These are phyloP conservation scores for Aselliscus stoliczkanus DNA, from an alignment of 2,797 vertebrate genomes.

Conservation along the genomic window DNA sequence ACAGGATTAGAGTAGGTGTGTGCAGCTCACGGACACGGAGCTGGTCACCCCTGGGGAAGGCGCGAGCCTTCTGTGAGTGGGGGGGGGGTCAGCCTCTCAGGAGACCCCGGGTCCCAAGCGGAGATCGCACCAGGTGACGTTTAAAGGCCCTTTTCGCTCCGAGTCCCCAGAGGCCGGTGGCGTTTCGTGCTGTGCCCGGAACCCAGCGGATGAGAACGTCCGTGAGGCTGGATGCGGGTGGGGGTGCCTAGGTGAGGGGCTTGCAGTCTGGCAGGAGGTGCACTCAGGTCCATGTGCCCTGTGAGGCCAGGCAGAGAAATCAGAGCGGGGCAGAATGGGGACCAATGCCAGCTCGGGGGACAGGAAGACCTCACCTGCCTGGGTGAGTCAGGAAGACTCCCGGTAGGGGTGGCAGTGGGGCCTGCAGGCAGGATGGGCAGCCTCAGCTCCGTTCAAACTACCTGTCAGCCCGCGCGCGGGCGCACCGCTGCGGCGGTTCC, in stretches of 20 bases:
- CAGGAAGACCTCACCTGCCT: rapidly evolving
- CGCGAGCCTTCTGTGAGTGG: not conserved
- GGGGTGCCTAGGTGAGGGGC: not conserved
- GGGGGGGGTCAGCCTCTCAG: not conserved
- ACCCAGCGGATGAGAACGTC: not conserved
- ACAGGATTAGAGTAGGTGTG: rapidly evolving
- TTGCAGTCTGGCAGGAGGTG: rapidly evolving
- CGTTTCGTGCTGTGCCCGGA: not conserved
- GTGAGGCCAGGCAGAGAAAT: not conserved
- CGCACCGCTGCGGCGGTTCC: not conserved
- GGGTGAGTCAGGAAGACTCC: not conserved
- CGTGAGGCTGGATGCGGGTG: rapidly evolving
- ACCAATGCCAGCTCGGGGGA: too few species aligned
- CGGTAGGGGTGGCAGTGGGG: not conserved
- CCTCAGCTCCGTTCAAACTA: not conserved
- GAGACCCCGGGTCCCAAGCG: not conserved
- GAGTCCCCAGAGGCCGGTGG: not conserved
- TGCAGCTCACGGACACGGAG: rapidly evolving
- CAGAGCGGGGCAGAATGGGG: not conserved
- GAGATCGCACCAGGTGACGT: not conserved
- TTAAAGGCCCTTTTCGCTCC: not conserved
- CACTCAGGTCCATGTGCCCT: not conserved
- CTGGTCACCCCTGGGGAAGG: not conserved
- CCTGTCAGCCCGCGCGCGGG: not conserved
- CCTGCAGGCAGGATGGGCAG: not conserved